A percentile compares a stretch with the other conserved stretches of the same genome.
Evolutionary conservation across 2,113 vertebrate species (phyloP).

Genomic region (Pangasianodon gigas): DNA sequence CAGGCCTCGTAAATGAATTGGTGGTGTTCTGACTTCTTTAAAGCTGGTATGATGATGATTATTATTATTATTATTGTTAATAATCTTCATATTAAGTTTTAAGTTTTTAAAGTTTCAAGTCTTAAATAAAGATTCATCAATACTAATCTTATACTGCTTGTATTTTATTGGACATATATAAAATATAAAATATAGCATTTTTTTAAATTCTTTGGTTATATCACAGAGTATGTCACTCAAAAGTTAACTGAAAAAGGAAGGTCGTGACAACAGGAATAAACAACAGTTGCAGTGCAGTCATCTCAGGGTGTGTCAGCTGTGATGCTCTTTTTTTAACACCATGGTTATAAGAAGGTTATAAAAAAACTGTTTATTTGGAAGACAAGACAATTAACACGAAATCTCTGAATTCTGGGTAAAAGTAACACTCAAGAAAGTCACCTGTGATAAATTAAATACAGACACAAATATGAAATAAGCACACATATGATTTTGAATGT

Average conservation of each 20-base stretch:
- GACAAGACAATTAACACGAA: background rate
- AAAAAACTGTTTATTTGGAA: background rate
- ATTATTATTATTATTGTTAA: no score
- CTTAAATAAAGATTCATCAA: background rate
- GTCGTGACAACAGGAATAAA: background rate
- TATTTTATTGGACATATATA: background rate
- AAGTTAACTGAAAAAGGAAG: background rate
- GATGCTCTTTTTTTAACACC: background rate
- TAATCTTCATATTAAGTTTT: no score
- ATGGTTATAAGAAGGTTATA: background rate
- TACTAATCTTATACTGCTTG: background rate
- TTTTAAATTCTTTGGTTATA: background rate
- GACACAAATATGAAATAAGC: background rate
- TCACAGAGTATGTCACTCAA: background rate
- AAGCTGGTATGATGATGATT: no score
- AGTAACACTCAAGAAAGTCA: background rate
- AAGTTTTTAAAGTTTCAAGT: no score
- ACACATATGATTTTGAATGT: no score
- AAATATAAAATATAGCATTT: no score
- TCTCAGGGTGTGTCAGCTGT: background rate
- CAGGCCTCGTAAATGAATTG: no score
- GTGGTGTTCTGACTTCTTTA: no score
- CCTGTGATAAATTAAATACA: background rate
- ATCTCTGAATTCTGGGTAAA: background rate
- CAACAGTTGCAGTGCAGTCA: background rate